phyloP scores from a whole-genome alignment of 2,113 vertebrate species.

The Odontesthes bonariensis region DNA sequence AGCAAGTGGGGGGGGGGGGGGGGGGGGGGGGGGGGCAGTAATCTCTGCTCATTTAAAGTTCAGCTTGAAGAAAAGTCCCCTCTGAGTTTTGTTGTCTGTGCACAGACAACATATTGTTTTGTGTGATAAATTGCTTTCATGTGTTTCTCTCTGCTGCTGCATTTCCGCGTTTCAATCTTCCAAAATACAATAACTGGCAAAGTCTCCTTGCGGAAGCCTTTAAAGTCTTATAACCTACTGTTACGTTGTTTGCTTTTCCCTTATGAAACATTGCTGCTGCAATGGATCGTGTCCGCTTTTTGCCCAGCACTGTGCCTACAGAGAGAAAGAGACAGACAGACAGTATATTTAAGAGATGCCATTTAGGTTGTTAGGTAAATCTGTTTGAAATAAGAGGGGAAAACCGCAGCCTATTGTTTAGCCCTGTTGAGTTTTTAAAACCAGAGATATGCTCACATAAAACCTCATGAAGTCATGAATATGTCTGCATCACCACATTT shows the following conservation, averaged over 20 bases:
- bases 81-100: slow-evolving; percentile 19
- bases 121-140: slow-evolving; percentile 16
- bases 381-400: slow-evolving; percentile 57
- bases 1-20: slow-evolving; percentile 11
- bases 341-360: slow-evolving; percentile 54
- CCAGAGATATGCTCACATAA: slow-evolving; percentile 59
- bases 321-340: slow-evolving; percentile 42
- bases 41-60: slow-evolving; percentile 12
- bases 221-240: slow-evolving; percentile 59
- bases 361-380: slow-evolving; percentile 58
- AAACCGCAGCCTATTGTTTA: slow-evolving; percentile 63
- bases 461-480: slow-evolving; percentile 70
- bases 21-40: neutral
- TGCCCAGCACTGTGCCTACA: slow-evolving; percentile 49
- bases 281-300: slow-evolving; percentile 54
- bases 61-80: slow-evolving; percentile 20
- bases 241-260: slow-evolving; percentile 59
- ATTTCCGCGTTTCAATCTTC: slow-evolving; percentile 16
- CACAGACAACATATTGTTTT: slow-evolving; percentile 31
- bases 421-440: slow-evolving; percentile 61
- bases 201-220: slow-evolving; percentile 44
- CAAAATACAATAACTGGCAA: slow-evolving; percentile 40
- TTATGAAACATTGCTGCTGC: slow-evolving; percentile 51
- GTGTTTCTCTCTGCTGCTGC: slow-evolving; percentile 20
- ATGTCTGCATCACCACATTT: slow-evolving; percentile 79